Evolutionary conservation across 2,888 invertebrate genomes (phyloP).

Genomic region (Yponomeuta evonymella): DNA sequence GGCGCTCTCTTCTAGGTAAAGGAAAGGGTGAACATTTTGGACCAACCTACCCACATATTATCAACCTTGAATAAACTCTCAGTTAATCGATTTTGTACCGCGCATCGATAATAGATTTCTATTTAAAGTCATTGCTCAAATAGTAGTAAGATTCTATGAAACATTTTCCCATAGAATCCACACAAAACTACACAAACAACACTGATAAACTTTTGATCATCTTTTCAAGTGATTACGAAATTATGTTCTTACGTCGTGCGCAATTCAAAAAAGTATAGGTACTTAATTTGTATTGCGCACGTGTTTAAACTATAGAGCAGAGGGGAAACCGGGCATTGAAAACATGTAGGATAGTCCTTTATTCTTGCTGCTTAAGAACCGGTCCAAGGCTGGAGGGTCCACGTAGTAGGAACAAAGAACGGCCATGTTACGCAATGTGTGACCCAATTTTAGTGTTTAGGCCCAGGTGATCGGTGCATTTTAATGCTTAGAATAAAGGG

Average conservation of each 20-base stretch:
- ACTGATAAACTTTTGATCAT: not conserved
- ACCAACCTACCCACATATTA: too few species aligned
- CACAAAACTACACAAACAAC: too few species aligned
- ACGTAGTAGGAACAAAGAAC: conserved; percentile 24
- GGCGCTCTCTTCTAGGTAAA: too few species aligned
- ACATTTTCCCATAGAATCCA: too few species aligned
- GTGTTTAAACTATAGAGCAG: conserved; percentile 50
- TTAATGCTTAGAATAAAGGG: not conserved
- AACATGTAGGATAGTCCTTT: conserved; percentile 36
- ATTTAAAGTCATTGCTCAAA: too few species aligned
- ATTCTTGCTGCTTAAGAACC: conserved; percentile 33
- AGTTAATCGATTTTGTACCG: too few species aligned
- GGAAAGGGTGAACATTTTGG: too few species aligned
- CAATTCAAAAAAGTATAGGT: conserved; percentile 16
- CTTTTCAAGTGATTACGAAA: not conserved
- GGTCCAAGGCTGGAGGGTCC: conserved; percentile 36
- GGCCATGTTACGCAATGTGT: conserved; percentile 52
- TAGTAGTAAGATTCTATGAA: too few species aligned
- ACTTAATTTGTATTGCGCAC: conserved; percentile 51
- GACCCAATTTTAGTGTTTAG: conserved; percentile 57
- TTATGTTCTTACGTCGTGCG: not conserved
- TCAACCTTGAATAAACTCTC: too few species aligned
- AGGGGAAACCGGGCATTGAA: conserved; percentile 32
- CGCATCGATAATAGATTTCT: too few species aligned
- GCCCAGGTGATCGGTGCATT: conserved; percentile 66